A percentile compares a stretch with the other conserved stretches of the same genome.
phyloP scores from a whole-genome alignment of 2,888 invertebrate genomes.

The Sepioteuthis lessoniana region DNA sequence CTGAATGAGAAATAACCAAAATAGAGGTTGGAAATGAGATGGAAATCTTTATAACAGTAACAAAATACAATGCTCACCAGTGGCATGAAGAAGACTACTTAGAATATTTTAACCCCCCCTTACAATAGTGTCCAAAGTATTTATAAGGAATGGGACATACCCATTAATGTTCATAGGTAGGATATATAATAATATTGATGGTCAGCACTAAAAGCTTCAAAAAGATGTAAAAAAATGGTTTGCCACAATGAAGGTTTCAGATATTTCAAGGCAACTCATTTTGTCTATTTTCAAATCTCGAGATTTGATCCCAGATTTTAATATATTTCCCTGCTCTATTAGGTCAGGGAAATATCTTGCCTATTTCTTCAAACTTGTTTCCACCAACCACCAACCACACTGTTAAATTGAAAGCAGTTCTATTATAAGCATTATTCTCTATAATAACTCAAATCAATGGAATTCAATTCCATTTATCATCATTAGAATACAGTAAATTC shows the following conservation, averaged over 20 bases:
- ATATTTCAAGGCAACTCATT: not conserved
- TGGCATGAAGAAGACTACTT: no score
- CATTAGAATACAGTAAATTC: not conserved
- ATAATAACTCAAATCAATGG: not conserved
- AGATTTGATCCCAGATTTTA: not conserved
- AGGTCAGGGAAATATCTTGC: not conserved
- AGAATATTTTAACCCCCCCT: no score
- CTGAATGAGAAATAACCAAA: no score
- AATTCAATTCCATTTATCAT: not conserved
- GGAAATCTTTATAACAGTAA: no score
- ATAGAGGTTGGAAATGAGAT: no score
- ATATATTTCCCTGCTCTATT: not conserved
- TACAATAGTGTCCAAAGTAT: no score
- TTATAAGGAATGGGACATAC: no score
- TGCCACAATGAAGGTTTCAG: not conserved
- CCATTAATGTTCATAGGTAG: no score
- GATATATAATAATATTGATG: no score
- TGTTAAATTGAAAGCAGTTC: not conserved
- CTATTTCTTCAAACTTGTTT: not conserved
- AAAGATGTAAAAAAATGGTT: not conserved
- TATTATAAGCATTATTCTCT: not conserved
- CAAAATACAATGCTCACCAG: no score
- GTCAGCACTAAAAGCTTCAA: not conserved
- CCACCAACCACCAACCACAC: not conserved
- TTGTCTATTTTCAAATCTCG: not conserved